Evolutionary conservation across 2,797 vertebrate genomes (phyloP).

Genomic region (Notolabrus celidotus): DNA sequence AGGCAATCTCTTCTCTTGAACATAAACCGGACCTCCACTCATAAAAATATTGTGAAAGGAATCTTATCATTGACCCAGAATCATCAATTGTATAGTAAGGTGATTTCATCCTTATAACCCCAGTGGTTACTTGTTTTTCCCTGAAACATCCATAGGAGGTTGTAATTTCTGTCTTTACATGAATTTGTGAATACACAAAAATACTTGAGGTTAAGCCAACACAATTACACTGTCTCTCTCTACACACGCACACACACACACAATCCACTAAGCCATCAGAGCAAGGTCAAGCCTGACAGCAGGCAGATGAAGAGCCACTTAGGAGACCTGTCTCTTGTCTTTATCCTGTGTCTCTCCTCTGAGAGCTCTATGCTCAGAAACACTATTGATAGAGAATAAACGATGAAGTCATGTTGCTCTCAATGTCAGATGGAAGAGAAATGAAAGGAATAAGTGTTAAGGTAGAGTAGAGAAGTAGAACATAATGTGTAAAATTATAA

Average conservation of each 20-base stretch:
- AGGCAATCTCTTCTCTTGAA: no score
- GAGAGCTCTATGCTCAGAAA: constrained; percentile 49
- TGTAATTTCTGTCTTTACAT: not conserved
- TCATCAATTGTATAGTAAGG: no score
- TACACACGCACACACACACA: constrained; percentile 7
- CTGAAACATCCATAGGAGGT: not conserved
- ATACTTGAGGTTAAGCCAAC: not conserved
- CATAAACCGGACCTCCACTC: no score
- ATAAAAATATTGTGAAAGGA: no score
- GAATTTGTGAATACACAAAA: not conserved
- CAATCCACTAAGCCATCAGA: constrained; percentile 57
- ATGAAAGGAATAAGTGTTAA: constrained; percentile 42
- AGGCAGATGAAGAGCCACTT: constrained; percentile 76
- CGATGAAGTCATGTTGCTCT: constrained; percentile 61
- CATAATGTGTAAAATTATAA: constrained; percentile 42
- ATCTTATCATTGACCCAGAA: no score
- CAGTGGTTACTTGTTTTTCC: not conserved
- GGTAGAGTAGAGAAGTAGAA: constrained; percentile 38
- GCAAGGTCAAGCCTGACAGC: constrained; percentile 77
- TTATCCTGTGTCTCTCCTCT: constrained; percentile 51
- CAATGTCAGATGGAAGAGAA: constrained; percentile 59
- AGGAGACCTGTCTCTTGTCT: constrained; percentile 68
- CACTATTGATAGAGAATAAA: constrained; percentile 70
- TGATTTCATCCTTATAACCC: no score
- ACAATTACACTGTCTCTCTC: not conserved